Percentiles rank a stretch among this genome's conserved stretches.
Evolutionary conservation across 2,113 vertebrate genomes (phyloP).

Genomic region (Mionectes macconnelli): DNA sequence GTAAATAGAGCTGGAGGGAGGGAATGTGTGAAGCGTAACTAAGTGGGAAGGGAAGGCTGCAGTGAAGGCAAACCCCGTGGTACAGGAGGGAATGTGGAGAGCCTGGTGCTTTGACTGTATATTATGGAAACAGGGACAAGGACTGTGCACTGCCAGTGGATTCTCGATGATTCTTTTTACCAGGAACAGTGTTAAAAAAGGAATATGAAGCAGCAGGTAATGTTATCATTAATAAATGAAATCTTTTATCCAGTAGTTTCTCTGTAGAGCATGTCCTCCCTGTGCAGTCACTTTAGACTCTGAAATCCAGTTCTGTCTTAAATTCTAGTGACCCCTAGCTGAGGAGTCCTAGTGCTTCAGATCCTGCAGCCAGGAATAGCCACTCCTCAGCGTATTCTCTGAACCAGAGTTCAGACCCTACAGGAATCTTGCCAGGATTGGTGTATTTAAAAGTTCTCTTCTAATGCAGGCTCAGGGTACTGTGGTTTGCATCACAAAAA

Average conservation of each 20-base stretch:
- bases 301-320: neutral
- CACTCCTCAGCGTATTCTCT: neutral
- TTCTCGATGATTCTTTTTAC: neutral
- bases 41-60: neutral
- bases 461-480: neutral
- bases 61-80: neutral
- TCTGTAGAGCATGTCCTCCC: neutral
- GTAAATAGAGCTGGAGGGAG: neutral
- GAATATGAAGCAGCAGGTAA: neutral
- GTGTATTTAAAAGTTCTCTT: neutral
- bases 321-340: conserved; percentile 21
- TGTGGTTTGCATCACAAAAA: neutral
- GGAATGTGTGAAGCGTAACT: neutral
- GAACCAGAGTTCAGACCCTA: neutral
- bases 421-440: neutral
- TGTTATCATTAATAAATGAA: neutral
- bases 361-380: neutral
- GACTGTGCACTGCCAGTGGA: neutral
- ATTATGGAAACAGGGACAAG: neutral
- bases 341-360: neutral
- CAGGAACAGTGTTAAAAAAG: neutral
- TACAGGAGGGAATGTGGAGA: neutral
- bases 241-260: neutral
- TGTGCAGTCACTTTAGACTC: neutral
- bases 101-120: neutral